Percentiles rank a stretch among this genome's conserved stretches.
phyloP scores from a whole-genome alignment of 2,888 invertebrate genomes.

The Plagiodera versicolora region DNA sequence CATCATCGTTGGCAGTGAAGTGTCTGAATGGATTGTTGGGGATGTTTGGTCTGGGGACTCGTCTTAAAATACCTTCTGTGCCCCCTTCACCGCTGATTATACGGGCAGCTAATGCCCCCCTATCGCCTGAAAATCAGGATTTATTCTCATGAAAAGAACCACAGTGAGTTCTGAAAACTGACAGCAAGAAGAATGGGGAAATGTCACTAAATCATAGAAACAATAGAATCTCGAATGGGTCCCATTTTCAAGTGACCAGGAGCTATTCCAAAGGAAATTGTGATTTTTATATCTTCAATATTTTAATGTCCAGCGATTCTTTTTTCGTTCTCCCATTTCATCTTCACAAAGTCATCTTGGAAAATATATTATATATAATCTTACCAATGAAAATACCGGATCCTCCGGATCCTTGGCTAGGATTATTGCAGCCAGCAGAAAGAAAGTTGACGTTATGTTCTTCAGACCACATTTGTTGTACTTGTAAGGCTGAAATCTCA shows the following conservation, averaged over 20 bases:
- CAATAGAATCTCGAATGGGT: no score
- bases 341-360: no score
- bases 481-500: conserved; percentile 60
- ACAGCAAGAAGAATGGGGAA: no score
- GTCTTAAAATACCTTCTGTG: conserved; percentile 29
- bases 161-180: no score
- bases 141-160: no score
- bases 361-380: no score
- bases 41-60: conserved; percentile 21
- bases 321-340: no score
- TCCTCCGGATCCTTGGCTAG: conserved; percentile 65
- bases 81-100: conserved; percentile 30
- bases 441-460: conserved; percentile 69
- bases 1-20: conserved; percentile 15
- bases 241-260: no score
- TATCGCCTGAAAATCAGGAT: conserved; percentile 46
- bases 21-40: conserved; percentile 13
- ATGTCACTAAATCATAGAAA: no score
- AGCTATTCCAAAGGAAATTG: no score
- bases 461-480: conserved; percentile 72
- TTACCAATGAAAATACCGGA: conserved; percentile 70
- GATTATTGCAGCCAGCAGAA: conserved; percentile 70
- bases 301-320: no score
- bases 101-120: conserved; percentile 31
- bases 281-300: no score